Conservation (phyloP, 2,797 vertebrate species). For the Alauda arvensis region DNA sequence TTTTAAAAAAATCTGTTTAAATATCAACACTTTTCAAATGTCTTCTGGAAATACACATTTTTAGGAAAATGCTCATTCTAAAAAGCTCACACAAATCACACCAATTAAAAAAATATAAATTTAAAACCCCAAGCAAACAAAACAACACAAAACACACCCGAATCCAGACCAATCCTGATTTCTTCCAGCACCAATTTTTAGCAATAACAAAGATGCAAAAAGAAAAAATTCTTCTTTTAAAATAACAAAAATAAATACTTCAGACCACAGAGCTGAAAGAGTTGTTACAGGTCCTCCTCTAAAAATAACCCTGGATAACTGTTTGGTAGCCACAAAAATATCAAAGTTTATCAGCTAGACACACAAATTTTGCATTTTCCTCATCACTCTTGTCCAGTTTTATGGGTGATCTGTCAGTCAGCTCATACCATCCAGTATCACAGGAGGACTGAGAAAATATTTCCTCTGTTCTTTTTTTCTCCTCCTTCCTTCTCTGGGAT, state of each 20-base stretch:
- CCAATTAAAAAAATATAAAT: not conserved
- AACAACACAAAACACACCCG: not conserved
- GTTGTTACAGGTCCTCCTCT: not conserved
- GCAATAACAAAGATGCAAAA: not conserved
- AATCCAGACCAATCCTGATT: not conserved
- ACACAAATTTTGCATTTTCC: not conserved
- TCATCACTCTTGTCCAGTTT: not conserved
- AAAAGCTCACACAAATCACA: not conserved
- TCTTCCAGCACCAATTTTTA: not conserved
- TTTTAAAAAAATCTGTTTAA: not conserved
- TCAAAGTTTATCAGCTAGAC: not conserved
- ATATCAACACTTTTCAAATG: not conserved
- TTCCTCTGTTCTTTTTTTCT: not conserved
- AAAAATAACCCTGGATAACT: not conserved
- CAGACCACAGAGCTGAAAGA: not conserved
- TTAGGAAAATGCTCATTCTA: not conserved
- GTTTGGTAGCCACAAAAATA: not conserved
- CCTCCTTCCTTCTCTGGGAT: not conserved
- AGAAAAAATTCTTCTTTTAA: not conserved
- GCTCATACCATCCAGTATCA: not conserved
- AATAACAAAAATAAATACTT: not conserved
- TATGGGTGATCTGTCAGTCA: not conserved
- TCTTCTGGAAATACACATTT: not conserved
- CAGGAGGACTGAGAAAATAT: not conserved
- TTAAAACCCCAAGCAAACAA: rapidly evolving